Evolutionary conservation across 2,888 invertebrate species (phyloP).

Genomic region (Cerastis rubricosa): DNA sequence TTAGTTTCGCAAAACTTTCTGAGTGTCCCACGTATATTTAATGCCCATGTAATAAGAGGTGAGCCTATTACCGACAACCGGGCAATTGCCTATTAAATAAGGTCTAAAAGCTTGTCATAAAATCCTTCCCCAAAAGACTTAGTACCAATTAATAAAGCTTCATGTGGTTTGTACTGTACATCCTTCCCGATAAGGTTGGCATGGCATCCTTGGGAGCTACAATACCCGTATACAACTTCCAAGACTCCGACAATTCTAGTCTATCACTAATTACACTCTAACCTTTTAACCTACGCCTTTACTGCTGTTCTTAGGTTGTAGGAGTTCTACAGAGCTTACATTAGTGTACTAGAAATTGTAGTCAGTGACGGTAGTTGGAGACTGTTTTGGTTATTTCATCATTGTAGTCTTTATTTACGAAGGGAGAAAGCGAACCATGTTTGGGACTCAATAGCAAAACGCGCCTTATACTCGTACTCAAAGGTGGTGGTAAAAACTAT

Average conservation of each 20-base stretch:
- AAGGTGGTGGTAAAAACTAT: neutral
- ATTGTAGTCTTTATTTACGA: neutral
- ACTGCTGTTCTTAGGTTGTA: slow-evolving; percentile 6
- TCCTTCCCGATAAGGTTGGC: neutral
- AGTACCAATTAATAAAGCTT: neutral
- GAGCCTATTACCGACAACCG: neutral
- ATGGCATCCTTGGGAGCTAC: slow-evolving; percentile 30
- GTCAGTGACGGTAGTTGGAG: neutral
- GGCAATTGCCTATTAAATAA: neutral
- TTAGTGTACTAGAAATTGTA: neutral
- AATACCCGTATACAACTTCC: slow-evolving; percentile 2
- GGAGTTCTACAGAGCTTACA: neutral
- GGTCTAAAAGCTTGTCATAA: neutral
- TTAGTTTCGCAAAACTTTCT: too few species aligned
- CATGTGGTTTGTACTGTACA: neutral
- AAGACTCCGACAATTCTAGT: slow-evolving; percentile 9
- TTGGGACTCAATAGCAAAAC: neutral
- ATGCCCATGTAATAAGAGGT: neutral
- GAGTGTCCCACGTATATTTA: too few species aligned
- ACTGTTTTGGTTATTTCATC: neutral
- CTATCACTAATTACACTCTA: slow-evolving; percentile 43
- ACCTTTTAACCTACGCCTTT: slow-evolving; percentile 45
- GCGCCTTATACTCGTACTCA: too few species aligned
- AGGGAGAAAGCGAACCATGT: neutral
- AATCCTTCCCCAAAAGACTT: neutral